phyloP scores from a whole-genome alignment of 1,140 invertebrate species.

The Heliothis virescens region DNA sequence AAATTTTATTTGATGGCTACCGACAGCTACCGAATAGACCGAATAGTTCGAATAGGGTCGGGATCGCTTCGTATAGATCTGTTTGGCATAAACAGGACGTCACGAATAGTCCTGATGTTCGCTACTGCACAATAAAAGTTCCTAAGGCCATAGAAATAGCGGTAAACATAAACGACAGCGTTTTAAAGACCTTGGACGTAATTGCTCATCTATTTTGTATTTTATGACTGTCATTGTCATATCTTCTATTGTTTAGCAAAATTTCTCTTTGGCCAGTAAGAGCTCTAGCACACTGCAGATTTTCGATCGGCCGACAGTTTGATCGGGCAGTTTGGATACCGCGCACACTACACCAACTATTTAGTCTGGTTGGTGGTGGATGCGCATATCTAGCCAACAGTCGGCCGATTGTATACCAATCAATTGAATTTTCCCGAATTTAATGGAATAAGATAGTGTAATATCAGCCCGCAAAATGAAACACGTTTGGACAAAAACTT shows the following conservation, averaged over 20 bases:
- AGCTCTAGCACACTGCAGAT: no score
- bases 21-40: slow-evolving; percentile 64
- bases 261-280: slow-evolving; percentile 12
- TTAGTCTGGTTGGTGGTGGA: no score
- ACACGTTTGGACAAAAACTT: no score
- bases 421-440: no score
- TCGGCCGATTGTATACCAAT: no score
- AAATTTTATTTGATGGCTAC: slow-evolving; percentile 75
- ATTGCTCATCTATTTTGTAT: slow-evolving; percentile 3
- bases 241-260: neutral
- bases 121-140: slow-evolving; percentile 69
- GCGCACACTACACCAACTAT: no score
- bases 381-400: no score
- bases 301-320: no score
- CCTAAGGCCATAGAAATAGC: slow-evolving; percentile 41
- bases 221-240: slow-evolving; percentile 5
- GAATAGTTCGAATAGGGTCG: slow-evolving; percentile 42
- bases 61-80: slow-evolving; percentile 34
- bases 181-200: slow-evolving; percentile 1
- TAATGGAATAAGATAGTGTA: no score
- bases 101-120: slow-evolving; percentile 58
- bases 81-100: slow-evolving; percentile 74
- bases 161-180: neutral
- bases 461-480: no score
- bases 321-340: no score